phyloP scores from a whole-genome alignment of 2,888 invertebrate species.

The Artemia sinica region DNA sequence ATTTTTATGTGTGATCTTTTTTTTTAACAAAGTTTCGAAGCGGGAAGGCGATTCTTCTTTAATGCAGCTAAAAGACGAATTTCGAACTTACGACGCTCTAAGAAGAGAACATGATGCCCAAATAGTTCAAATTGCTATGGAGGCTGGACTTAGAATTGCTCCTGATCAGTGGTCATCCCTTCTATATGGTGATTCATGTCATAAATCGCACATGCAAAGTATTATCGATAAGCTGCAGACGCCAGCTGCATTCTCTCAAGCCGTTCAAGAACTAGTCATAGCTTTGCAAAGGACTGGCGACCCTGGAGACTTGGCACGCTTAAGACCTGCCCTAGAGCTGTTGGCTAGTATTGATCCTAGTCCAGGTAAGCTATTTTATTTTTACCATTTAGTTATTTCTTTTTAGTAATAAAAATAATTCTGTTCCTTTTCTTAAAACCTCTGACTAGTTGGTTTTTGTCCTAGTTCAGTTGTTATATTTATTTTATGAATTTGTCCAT shows the following conservation, averaged over 20 bases:
- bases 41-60: slow-evolving; percentile 88
- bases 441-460: too few species aligned
- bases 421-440: too few species aligned
- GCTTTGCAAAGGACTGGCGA: slow-evolving; percentile 76
- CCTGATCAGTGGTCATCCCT: slow-evolving; percentile 97
- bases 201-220: slow-evolving; percentile 95
- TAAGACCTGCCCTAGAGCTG: slow-evolving; percentile 61
- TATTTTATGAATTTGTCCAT: too few species aligned
- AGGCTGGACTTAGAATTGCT: slow-evolving; percentile 86
- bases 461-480: too few species aligned
- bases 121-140: slow-evolving; percentile 93
- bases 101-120: slow-evolving; percentile 93
- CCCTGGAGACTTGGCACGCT: slow-evolving; percentile 56
- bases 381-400: too few species aligned
- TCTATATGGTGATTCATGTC: slow-evolving; percentile 81
- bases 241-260: slow-evolving; percentile 70
- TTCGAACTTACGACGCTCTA: slow-evolving; percentile 78
- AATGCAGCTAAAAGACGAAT: slow-evolving; percentile 95
- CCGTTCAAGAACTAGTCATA: slow-evolving; percentile 75
- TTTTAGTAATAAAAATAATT: too few species aligned
- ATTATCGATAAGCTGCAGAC: slow-evolving; percentile 79
- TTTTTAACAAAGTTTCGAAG: slow-evolving; percentile 52
- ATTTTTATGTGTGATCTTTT: too few species aligned
- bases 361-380: slow-evolving; percentile 40
- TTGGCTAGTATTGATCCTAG: slow-evolving; percentile 71